Evolutionary conservation across 1,140 invertebrate species (phyloP), one percentile per base, ranked within the genome.

Genomic region (Aphidius ervi): DNA sequence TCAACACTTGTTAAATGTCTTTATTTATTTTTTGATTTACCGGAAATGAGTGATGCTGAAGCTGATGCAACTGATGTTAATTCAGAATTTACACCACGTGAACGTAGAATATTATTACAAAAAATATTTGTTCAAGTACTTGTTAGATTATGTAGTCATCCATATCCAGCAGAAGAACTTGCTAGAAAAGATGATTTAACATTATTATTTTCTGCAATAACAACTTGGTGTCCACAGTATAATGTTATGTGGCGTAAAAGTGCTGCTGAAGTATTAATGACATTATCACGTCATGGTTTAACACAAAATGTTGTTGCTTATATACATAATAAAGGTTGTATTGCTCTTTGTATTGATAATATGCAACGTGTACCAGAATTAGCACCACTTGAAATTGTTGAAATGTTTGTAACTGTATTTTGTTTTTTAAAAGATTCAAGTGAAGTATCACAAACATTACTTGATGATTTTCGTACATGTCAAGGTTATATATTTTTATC

Each of bases 371-470:
- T 94, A 80, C 88, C 88, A 69, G 93, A 97, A 76, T 81, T 97
- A 68, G 91, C 91, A 63, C 94, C 94, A n/a, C 81, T 97, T 68
- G 95, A 99, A 82, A 88, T 97, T 64, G 93, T 97, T 9, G 95
- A 98, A 82, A 98, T 99, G 94, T 96, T 99, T 82, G 93, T 97
- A 42, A 95, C 95, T 9, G 89, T 98, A 41, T 97, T 99, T 81
- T 98, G 95, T 82, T 97, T 99, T 77, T 83, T 99, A 54, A 98
- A 98, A 83, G 95, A 98, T 75, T 98, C 95, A n/a, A 95, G 95
- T 80, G 94, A 97, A 77, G 90, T 97, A 56, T 96, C 95, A 61
- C 93, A 96, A 79, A 87, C 89, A 65, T 82, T 99, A 63, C 76
- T 99, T 64, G 97, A 99, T 76, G 97, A 99, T 80, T 99, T 99